phyloP scores from a whole-genome alignment of 2,113 vertebrate species.

The Aphyosemion australe region DNA sequence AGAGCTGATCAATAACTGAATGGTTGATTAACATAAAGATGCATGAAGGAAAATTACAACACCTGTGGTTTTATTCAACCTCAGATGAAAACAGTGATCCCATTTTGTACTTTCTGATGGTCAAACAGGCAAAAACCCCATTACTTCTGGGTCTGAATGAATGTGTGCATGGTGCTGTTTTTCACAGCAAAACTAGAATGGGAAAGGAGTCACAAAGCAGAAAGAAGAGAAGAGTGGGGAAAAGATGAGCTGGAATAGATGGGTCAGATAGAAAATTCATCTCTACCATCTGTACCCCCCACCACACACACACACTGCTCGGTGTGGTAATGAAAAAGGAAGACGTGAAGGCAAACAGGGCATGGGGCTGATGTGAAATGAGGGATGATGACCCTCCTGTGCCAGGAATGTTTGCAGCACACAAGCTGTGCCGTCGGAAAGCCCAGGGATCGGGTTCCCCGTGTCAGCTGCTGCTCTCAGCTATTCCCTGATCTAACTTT shows the following conservation, averaged over 20 bases:
- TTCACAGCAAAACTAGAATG: background rate
- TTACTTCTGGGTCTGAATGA: constrained; percentile 32
- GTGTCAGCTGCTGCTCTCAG: constrained; percentile 70
- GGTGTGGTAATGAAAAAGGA: constrained; percentile 28
- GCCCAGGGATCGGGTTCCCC: constrained; percentile 71
- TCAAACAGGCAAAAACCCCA: constrained; percentile 25
- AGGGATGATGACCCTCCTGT: constrained; percentile 41
- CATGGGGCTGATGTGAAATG: constrained; percentile 31
- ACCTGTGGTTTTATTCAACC: background rate
- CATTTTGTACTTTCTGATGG: constrained; percentile 13
- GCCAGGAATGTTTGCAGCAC: constrained; percentile 68
- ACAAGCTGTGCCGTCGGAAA: constrained; percentile 66
- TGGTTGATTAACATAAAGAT: too few species aligned
- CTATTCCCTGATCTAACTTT: constrained; percentile 55
- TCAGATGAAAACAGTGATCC: constrained; percentile 12
- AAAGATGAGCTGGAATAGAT: background rate
- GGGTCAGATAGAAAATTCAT: background rate
- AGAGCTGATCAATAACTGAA: too few species aligned
- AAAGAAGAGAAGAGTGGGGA: too few species aligned
- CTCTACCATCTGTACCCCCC: background rate
- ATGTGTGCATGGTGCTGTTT: background rate
- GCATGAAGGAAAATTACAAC: background rate
- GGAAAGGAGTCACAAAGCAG: too few species aligned
- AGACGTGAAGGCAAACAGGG: constrained; percentile 35
- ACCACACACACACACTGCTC: background rate